phyloP scores from a whole-genome alignment of 2,113 vertebrate species.

The Stomatorhinus ivindoensis region DNA sequence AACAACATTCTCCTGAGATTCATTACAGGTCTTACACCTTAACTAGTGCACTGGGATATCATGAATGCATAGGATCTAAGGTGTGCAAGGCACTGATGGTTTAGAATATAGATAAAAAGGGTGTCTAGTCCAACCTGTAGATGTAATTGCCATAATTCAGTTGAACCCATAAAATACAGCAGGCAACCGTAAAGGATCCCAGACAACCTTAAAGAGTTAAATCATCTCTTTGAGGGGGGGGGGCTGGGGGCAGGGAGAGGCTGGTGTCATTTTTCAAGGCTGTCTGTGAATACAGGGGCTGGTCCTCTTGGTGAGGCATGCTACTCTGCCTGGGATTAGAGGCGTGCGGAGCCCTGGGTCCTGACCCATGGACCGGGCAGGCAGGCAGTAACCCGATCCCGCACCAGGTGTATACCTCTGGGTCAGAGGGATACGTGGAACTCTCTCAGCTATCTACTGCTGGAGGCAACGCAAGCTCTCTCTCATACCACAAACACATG shows the following conservation, averaged over 20 bases:
- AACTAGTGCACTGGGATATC: not conserved
- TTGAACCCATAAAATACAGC: conserved; percentile 54
- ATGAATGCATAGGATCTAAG: conserved; percentile 24
- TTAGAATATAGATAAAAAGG: conserved; percentile 2
- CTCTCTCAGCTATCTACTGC: conserved; percentile 42
- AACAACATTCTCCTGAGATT: not conserved
- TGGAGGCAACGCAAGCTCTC: not conserved
- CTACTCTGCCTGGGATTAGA: conserved; percentile 64
- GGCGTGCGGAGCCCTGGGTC: conserved; percentile 71
- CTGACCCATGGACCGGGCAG: conserved; percentile 73
- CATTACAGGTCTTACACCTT: conserved; percentile 5
- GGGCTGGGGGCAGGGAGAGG: conserved; percentile 21
- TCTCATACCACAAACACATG: not conserved
- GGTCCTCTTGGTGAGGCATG: conserved; percentile 58
- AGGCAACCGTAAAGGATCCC: conserved; percentile 57
- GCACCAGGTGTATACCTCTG: conserved; percentile 91
- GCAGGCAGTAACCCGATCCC: conserved; percentile 82
- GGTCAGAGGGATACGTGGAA: conserved; percentile 69
- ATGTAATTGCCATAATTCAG: conserved; percentile 57
- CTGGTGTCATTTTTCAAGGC: conserved; percentile 46
- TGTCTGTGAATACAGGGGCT: conserved; percentile 40
- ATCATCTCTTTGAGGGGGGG: conserved; percentile 43
- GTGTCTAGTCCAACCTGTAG: conserved; percentile 28
- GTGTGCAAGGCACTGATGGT: conserved; percentile 20
- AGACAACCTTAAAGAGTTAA: conserved; percentile 59